phyloP scores from a whole-genome alignment of 1,140 invertebrate genomes.

The Cyphomyrmex costatus region DNA sequence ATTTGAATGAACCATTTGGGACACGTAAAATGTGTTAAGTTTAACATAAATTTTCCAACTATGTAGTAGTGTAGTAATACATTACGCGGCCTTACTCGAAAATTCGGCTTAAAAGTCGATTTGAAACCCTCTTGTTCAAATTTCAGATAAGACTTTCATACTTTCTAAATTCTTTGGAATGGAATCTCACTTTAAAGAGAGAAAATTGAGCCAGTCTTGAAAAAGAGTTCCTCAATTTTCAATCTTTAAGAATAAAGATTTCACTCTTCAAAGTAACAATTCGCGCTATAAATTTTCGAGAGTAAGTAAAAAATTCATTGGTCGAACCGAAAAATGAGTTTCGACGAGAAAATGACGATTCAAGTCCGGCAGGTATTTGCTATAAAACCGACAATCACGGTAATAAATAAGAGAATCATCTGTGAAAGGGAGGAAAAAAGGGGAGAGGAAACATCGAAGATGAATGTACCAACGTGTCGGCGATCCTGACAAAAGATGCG shows the following conservation, averaged over 20 bases:
- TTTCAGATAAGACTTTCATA: too few relatives aligned
- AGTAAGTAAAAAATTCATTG: background rate
- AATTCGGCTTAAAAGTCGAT: background rate
- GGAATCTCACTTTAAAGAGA: too few relatives aligned
- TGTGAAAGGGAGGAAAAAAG: background rate
- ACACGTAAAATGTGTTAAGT: too few relatives aligned
- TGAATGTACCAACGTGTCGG: constrained; percentile 40
- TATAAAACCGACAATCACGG: constrained; percentile 15
- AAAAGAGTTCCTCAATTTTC: too few relatives aligned
- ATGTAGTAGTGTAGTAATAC: background rate
- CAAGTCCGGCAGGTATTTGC: background rate
- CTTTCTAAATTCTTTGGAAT: too few relatives aligned
- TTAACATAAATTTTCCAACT: too few relatives aligned
- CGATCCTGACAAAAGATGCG: constrained; percentile 50
- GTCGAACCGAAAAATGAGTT: background rate
- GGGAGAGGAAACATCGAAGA: constrained; percentile 18
- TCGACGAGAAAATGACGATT: background rate
- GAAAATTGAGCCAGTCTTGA: too few relatives aligned
- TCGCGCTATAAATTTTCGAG: background rate
- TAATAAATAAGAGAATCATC: constrained; percentile 42
- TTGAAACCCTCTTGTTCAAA: background rate
- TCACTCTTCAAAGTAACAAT: too few relatives aligned
- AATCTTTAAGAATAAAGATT: too few relatives aligned
- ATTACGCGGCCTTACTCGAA: background rate
- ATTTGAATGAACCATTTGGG: too few relatives aligned